Evolutionary conservation across 2,797 vertebrate genomes (phyloP).

Genomic region (Brachymystax lenok): DNA sequence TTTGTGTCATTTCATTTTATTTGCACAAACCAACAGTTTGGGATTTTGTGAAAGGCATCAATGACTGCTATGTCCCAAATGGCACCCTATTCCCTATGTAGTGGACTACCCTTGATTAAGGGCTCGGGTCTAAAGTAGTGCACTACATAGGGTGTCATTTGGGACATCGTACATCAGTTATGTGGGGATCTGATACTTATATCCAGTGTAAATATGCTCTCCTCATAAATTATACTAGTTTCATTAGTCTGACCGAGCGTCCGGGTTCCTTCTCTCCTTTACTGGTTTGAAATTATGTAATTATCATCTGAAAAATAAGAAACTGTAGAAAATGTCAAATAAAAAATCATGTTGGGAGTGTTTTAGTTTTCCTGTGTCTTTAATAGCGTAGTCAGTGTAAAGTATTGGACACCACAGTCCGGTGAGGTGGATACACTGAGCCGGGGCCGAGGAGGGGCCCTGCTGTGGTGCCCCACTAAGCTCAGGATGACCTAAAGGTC

Average conservation of each 20-base stretch:
- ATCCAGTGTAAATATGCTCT: slow-evolving; percentile 11
- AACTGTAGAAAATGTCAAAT: neutral
- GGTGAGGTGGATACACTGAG: neutral
- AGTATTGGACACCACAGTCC: no score
- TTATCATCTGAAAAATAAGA: neutral
- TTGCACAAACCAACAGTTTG: neutral
- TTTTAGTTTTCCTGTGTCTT: neutral
- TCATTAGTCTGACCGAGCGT: neutral
- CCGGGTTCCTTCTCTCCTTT: neutral
- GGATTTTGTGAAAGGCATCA: neutral
- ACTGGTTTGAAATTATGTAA: slow-evolving; percentile 10
- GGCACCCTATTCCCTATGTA: neutral
- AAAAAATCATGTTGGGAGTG: neutral
- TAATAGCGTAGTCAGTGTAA: no score
- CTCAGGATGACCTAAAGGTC: neutral
- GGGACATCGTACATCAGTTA: neutral
- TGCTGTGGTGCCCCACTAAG: neutral
- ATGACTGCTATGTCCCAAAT: neutral
- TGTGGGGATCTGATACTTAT: neutral
- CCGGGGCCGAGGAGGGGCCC: neutral
- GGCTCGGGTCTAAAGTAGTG: neutral
- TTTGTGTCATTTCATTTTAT: neutral
- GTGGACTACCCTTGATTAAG: neutral
- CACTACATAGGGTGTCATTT: neutral
- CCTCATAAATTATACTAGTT: slow-evolving; percentile 11